Evolutionary conservation across 2,797 vertebrate species (phyloP), one percentile per base, ranked within the genome.

Genomic region (Silurus lanzhouensis): DNA sequence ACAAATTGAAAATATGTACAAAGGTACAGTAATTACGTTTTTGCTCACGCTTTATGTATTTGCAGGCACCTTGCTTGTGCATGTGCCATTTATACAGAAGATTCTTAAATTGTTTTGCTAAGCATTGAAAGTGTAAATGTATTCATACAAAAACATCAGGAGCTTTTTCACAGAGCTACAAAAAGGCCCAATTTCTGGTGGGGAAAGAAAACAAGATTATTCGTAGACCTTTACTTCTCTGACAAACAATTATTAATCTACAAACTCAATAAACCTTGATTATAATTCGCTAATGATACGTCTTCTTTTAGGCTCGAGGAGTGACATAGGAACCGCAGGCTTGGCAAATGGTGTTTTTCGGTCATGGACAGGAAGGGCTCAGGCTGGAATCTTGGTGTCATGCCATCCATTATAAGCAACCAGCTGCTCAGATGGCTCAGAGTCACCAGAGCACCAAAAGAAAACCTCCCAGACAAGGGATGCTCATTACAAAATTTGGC

Each of bases 351-450:
- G 7, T 85, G 75, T 70, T 90, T 77, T 85, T 81, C 72, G 64
- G 86, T 84, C 61, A 86, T 58, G 84, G 82, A 87, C 79, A 84
- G 83, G 89, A 89, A 83, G 79, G 89, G 85, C 83, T 90, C 74
- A 84, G 89, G 88, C 88, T 74, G 87, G 87, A 89, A 85, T 89
- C 89, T 66, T 92, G 92, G 92, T 93, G 76, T 63, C 83, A 88
- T 92, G 92, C 91, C 92, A 93, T 93, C 87, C 89, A 92, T 90
- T 86, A 91, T 90, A 91, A 89, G 70, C 82, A 91, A 92, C 92
- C 94, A 94, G 92, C 92, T 94, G 92, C 91, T 90, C 80, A 90
- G 87, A 89, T 93, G 92, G 90, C 87, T 52, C 48, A 90, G 86
- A 67, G 6, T 67, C 83, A 83, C 88, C 52, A 83, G 63, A 76